Percentiles rank a stretch among this genome's conserved stretches.
Conservation (phyloP, 2,113 vertebrate species). For the Larimichthys crocea region DNA sequence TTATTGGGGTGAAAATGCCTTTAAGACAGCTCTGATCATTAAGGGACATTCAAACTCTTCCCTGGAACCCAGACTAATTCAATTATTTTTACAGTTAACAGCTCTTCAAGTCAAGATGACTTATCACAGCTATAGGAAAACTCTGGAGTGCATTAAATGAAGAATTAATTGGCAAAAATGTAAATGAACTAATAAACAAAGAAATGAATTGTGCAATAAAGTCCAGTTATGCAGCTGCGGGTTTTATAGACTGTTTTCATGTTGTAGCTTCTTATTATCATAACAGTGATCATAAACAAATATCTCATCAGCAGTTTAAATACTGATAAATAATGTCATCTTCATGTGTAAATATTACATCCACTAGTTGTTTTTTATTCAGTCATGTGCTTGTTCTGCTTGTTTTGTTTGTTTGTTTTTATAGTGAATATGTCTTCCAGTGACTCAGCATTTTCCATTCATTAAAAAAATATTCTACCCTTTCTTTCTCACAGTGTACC, state of each 20-base stretch:
- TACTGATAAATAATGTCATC: background rate
- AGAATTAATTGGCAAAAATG: background rate
- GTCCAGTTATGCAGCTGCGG: background rate
- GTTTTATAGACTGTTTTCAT: background rate
- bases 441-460: slow-evolving; percentile 33
- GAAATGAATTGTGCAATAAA: background rate
- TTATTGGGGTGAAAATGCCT: background rate
- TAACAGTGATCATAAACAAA: background rate
- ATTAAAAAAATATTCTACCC: background rate
- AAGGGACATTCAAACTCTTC: background rate
- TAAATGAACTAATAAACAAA: background rate
- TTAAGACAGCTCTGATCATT: background rate
- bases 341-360: background rate
- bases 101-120: background rate
- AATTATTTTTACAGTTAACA: slow-evolving; percentile 10
- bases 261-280: background rate
- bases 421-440: background rate
- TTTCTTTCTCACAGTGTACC: background rate
- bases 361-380: background rate
- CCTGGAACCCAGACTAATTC: background rate
- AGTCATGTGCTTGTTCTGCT: background rate
- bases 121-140: background rate
- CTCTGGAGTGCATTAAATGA: background rate
- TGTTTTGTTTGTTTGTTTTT: background rate
- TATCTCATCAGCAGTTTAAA: background rate